Evolutionary conservation across 1,140 invertebrate genomes (phyloP).

Genomic region (Bombus picipes): DNA sequence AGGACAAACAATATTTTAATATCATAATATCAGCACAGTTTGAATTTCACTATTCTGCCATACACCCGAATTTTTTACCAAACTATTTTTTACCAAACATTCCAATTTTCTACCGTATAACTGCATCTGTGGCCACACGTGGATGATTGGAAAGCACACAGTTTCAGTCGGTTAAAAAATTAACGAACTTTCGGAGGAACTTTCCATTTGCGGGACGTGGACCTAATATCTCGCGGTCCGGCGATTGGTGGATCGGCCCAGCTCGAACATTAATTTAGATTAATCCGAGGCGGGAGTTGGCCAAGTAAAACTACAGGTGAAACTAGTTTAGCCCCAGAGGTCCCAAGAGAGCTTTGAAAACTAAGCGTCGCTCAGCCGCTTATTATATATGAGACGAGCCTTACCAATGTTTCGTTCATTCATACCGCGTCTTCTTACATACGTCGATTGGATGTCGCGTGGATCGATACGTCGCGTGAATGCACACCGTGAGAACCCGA

Average conservation of each 20-base stretch:
- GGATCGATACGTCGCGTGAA: background rate
- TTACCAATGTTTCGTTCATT: conserved; percentile 42
- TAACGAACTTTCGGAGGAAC: background rate
- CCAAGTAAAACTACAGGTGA: conserved; percentile 37
- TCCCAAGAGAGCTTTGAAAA: conserved; percentile 53
- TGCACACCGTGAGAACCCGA: background rate
- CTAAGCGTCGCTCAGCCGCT: conserved; percentile 29
- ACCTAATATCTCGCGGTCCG: background rate
- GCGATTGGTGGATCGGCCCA: conserved; percentile 14
- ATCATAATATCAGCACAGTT: too few species aligned
- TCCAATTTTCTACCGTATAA: too few species aligned
- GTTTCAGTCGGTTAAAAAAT: background rate
- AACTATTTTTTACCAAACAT: too few species aligned
- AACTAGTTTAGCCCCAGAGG: conserved; percentile 51
- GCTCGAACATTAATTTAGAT: conserved; percentile 73
- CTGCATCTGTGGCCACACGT: too few species aligned
- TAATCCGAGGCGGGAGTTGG: conserved; percentile 63
- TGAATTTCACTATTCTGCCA: too few species aligned
- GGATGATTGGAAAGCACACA: background rate
- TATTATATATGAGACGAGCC: conserved; percentile 48
- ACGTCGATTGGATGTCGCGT: background rate
- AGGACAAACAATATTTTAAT: too few species aligned
- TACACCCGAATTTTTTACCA: too few species aligned
- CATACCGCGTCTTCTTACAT: background rate
- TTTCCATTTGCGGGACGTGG: background rate